Base-by-base conservation (phyloP, 2,797 vertebrate species). In the Mus minutoides region DNA sequence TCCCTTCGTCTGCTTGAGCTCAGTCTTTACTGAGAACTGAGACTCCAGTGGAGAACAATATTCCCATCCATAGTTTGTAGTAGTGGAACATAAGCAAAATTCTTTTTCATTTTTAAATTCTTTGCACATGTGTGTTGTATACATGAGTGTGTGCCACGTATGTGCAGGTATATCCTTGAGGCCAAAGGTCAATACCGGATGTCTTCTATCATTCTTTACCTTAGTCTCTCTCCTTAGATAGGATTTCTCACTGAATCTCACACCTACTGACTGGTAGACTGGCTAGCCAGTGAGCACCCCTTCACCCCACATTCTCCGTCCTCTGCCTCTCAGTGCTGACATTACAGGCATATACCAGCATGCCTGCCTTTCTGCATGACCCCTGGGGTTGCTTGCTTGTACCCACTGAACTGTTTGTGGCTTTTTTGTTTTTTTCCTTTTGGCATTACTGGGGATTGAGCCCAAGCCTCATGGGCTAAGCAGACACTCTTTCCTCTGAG, bases 21-120 rank as follows among this genome's bases (percentile, higher is more conserved):
- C 91, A 92, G 91, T 21, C 94, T 75, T 83, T 96, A 93, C 31
- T 92, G 84, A 94, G 89, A 85, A 94, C 85, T 87, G 40, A 67
- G 95, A 73, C 94, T 96, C 97, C 75, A 97, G 92, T 93, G 95
- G 69, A 34, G 26, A 89, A 88, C 76, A 88, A 58, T 93, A 64
- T 67, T 34, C 90, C 43, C 95, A 49, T 95, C 96, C 95, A 9
- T 26, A 19, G 82, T 34, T 49, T 14, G 22, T 64, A 67, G 24
- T 34, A 77, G 62, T 77, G 29, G 29, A 34, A 31, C n/a, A 88
- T 8, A 75, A 24, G 29, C 26, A 76, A 13, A 88, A 49, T 31
- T 56, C 24, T 54, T 58, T 37, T 34, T 52, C 37, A 84, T 67
- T 52, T 69, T 69, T 9, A 54, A 26, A 69, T 69, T 87, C n/a